Evolutionary conservation across 2,113 vertebrate species (phyloP).

Genomic region (Tachycineta bicolor): DNA sequence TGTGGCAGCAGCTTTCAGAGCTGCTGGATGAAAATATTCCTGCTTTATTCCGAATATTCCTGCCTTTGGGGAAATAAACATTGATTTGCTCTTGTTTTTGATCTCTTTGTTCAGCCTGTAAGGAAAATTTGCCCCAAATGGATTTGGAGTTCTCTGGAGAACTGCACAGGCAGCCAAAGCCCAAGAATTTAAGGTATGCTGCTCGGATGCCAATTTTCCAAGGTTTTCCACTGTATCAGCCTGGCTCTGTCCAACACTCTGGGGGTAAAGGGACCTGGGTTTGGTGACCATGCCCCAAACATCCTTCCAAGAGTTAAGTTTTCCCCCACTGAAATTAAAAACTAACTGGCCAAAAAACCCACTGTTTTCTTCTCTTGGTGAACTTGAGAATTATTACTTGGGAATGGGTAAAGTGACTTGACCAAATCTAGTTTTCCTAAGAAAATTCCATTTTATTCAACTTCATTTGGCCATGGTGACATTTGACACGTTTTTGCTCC

Average conservation of each 20-base stretch:
- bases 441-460: background rate
- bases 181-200: constrained; percentile 84
- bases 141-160: constrained; percentile 59
- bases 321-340: background rate
- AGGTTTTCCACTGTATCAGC: background rate
- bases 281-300: background rate
- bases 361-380: background rate
- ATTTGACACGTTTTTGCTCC: background rate
- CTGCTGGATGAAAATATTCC: background rate
- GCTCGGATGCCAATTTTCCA: background rate
- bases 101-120: background rate
- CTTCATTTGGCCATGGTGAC: background rate
- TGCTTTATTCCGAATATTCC: background rate
- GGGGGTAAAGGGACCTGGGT: background rate
- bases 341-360: background rate
- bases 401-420: background rate
- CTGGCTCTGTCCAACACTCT: background rate
- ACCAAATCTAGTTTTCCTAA: background rate
- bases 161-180: constrained; percentile 47
- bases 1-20: background rate
- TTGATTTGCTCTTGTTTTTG: background rate
- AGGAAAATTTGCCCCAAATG: background rate
- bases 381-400: background rate
- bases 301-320: background rate
- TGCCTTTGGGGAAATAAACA: background rate